These are phyloP conservation scores for Nemotelus pantherinus DNA, from an alignment of 2,888 invertebrate species.

Conservation along the genomic window DNA sequence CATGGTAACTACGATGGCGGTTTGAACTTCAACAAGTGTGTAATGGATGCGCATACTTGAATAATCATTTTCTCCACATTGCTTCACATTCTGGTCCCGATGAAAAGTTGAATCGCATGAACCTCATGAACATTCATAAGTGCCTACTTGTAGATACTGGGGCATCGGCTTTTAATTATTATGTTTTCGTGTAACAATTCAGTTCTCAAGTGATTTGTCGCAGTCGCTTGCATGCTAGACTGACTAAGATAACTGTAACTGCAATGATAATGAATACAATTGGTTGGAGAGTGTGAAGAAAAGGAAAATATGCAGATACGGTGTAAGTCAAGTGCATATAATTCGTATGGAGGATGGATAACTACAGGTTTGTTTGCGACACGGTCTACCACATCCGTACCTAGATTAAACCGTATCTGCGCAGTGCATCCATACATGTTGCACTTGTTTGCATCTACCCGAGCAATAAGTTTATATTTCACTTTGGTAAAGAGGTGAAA, in stretches of 20 bases:
- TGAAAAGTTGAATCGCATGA: too few relatives aligned
- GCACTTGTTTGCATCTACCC: conserved; percentile 10
- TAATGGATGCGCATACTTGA: neutral
- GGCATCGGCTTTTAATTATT: neutral
- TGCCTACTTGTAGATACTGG: neutral
- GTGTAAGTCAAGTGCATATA: too few relatives aligned
- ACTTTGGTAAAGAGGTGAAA: conserved; percentile 23
- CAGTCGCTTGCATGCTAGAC: too few relatives aligned
- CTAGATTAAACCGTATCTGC: conserved; percentile 19
- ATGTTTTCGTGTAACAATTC: neutral
- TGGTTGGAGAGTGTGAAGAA: too few relatives aligned
- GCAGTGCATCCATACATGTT: conserved; percentile 10
- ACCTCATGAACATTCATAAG: too few relatives aligned
- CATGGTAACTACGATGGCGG: too few relatives aligned
- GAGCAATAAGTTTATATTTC: conserved; percentile 21
- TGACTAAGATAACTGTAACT: too few relatives aligned
- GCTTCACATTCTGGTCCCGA: too few relatives aligned
- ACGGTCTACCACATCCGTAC: conserved; percentile 30
- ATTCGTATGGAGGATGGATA: too few relatives aligned
- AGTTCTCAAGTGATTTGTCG: too few relatives aligned
- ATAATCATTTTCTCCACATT: neutral
- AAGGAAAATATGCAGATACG: too few relatives aligned
- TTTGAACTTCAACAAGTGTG: neutral
- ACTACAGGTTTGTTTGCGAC: neutral
- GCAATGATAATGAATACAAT: too few relatives aligned